phyloP scores from a whole-genome alignment of 2,113 vertebrate genomes.

The Centrocercus urophasianus region DNA sequence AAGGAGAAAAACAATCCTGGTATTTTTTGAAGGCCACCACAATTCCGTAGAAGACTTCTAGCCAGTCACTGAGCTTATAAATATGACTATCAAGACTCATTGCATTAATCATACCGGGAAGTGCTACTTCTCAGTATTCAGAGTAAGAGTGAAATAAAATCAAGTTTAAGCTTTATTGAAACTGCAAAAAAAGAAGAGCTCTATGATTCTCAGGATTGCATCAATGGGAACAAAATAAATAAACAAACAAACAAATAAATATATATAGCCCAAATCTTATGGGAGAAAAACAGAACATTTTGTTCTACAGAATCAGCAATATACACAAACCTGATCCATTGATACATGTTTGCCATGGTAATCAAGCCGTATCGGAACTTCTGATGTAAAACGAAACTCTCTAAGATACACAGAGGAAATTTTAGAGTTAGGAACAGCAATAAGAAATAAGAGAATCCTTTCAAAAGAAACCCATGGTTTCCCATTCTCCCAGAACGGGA shows the following conservation, averaged over 20 bases:
- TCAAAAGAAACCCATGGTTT: neutral
- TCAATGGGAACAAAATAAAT: neutral
- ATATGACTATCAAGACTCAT: neutral
- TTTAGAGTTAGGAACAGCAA: neutral
- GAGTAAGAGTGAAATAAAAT: neutral
- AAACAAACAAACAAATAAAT: no score
- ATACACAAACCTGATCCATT: constrained; percentile 87
- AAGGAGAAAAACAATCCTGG: neutral
- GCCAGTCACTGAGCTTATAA: neutral
- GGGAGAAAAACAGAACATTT: neutral
- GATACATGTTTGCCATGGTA: constrained; percentile 97
- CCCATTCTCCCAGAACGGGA: neutral
- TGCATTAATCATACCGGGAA: neutral
- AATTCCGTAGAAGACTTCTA: neutral
- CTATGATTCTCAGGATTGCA: neutral
- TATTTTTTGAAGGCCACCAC: neutral
- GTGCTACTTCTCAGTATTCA: neutral
- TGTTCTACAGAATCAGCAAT: neutral
- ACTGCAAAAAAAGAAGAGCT: neutral
- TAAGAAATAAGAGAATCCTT: neutral
- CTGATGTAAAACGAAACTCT: constrained; percentile 96
- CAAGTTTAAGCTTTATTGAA: neutral
- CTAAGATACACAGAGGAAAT: constrained; percentile 69
- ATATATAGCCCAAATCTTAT: neutral
- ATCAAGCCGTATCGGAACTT: constrained; percentile 96